Conservation (phyloP, 1,140 invertebrate species). For the Lasaia peninsularis region DNA sequence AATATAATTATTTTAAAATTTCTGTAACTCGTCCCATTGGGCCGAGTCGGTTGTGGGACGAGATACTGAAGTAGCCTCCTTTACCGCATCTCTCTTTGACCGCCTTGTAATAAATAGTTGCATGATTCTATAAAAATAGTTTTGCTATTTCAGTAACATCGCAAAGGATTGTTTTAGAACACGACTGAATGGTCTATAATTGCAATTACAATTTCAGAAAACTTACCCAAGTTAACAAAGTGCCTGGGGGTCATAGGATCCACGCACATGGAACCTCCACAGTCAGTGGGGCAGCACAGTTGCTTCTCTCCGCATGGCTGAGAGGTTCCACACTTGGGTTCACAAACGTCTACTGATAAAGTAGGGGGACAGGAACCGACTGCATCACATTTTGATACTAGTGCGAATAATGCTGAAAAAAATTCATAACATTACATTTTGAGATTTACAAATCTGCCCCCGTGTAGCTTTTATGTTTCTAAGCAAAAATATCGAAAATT, state of each 20-base stretch:
- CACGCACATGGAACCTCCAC: constrained; percentile 77
- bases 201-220: constrained; percentile 37
- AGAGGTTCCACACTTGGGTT: constrained; percentile 38
- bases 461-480: no score
- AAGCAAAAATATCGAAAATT: no score
- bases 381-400: constrained; percentile 17
- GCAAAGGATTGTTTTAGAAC: constrained; percentile 14
- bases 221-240: constrained; percentile 46
- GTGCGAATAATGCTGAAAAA: constrained; percentile 17
- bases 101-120: no score
- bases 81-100: no score
- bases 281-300: constrained; percentile 77
- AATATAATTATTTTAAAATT: no score
- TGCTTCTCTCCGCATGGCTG: constrained; percentile 37
- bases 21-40: no score
- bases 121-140: no score
- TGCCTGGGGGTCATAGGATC: constrained; percentile 69
- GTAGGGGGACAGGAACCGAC: constrained; percentile 56
- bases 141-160: no score
- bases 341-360: constrained; percentile 49
- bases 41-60: no score
- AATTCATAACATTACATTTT: background rate
- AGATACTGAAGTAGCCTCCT: no score
- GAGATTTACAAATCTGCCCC: no score
- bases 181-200: constrained; percentile 37